A percentile compares a stretch with the other conserved stretches of the same genome.
phyloP scores from a whole-genome alignment of 2,888 invertebrate species.

The Macropis europaea region DNA sequence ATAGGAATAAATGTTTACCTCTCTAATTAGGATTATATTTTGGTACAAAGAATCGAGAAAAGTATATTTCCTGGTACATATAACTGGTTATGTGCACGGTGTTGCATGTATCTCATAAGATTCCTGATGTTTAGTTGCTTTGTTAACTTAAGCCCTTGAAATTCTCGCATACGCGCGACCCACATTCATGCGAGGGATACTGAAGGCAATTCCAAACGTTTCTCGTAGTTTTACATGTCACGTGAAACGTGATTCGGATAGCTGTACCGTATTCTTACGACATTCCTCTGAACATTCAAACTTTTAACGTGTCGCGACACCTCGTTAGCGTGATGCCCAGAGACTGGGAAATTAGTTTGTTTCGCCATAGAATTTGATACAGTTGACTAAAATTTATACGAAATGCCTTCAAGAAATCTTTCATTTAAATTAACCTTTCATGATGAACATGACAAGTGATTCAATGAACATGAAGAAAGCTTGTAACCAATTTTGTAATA shows the following conservation, averaged over 20 bases:
- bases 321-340: too few relatives aligned
- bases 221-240: not conserved
- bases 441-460: too few relatives aligned
- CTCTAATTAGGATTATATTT: not conserved
- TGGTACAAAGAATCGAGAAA: too few relatives aligned
- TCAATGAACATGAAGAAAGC: too few relatives aligned
- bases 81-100: not conserved
- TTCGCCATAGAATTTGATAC: too few relatives aligned
- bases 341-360: too few relatives aligned
- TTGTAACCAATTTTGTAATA: too few relatives aligned
- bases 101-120: not conserved
- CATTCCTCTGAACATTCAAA: not conserved
- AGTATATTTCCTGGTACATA: too few relatives aligned
- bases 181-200: not conserved
- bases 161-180: not conserved
- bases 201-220: slow-evolving; percentile 1
- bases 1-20: not conserved
- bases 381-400: too few relatives aligned
- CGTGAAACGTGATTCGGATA: not conserved
- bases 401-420: too few relatives aligned
- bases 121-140: slow-evolving; percentile 3
- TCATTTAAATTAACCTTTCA: too few relatives aligned
- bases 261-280: not conserved
- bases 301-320: not conserved
- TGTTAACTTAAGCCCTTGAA: not conserved